Evolutionary conservation across 1,140 invertebrate species (phyloP), one percentile per base, ranked within the genome.

Genomic region (Dreissena rostriformis): DNA sequence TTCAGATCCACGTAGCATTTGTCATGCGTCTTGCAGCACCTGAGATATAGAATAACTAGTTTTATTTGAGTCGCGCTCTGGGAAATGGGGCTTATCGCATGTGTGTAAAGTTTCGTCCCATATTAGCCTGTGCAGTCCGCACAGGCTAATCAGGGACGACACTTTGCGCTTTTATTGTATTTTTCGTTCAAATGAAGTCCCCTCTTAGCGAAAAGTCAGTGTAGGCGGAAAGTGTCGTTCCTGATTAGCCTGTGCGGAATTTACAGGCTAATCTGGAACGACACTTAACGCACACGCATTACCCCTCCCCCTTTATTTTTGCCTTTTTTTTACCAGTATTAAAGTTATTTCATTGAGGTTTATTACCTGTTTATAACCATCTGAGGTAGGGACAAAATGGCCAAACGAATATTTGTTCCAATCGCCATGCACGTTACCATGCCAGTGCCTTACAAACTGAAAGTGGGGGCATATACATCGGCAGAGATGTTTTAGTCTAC

Each of bases 11-110:
- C 19, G 61, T 85, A 85, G 39, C 83, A 85, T 19, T 52, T 52
- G 49, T 85, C 83, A 49, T 85, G 83, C 1, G 61, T 65, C 66
- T 72, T 85, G 63, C 83, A 85, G 70, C 83, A 85, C 52, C 83
- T 85, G 68, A 19, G 19, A 0, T 26, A 0, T 11, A 68, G 5
- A 5, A n/a, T n/a, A n/a, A n/a, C n/a, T n/a, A n/a, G n/a, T n/a
- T n/a, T n/a, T n/a, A n/a, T n/a, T n/a, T n/a, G n/a, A n/a, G n/a
- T n/a, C n/a, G n/a, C n/a, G n/a, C n/a, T n/a, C n/a, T n/a, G n/a
- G n/a, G n/a, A n/a, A n/a, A n/a, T n/a, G n/a, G 10, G 29, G 28
- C 28, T n/a, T 26, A 68, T 22, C 8, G 17, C 4, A 8, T n/a
- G 19, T 68, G 0, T 2, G 67, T 7, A 29, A 5, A 68, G 28